These are phyloP conservation scores for Ondatra zibethicus DNA, from an alignment of 2,113 vertebrate species.

Conservation along the genomic window DNA sequence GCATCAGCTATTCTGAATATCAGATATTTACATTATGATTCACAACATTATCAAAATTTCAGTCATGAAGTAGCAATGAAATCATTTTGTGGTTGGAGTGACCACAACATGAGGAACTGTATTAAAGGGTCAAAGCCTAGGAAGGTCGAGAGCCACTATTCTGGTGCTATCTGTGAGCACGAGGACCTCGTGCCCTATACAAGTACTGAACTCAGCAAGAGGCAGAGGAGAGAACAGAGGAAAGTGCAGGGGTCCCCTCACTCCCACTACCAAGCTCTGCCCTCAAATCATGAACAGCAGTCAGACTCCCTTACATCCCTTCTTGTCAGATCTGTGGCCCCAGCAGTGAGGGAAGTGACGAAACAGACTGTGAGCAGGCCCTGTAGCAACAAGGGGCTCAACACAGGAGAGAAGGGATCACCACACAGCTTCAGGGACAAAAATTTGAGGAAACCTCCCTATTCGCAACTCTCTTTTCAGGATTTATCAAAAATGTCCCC, in stretches of 20 bases:
- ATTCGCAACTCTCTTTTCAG: neutral
- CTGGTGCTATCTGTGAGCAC: no score
- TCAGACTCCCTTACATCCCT: neutral
- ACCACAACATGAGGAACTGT: neutral
- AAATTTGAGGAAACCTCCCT: neutral
- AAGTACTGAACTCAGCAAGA: neutral
- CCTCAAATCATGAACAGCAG: neutral
- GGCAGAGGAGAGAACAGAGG: neutral
- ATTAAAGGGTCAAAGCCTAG: neutral
- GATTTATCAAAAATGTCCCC: neutral
- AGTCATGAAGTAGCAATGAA: neutral
- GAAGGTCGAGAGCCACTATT: neutral
- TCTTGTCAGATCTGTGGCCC: neutral
- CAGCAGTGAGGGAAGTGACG: no score
- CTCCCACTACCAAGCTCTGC: neutral
- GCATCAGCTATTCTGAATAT: neutral
- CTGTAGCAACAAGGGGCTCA: neutral
- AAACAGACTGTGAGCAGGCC: neutral
- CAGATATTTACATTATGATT: neutral
- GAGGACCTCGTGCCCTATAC: no score
- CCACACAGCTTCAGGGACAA: neutral
- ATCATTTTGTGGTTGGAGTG: neutral
- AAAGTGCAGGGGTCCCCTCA: rapidly evolving
- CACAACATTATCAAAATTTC: neutral
- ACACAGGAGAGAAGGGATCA: neutral